These are phyloP conservation scores for Metopolophium dirhodum DNA, from an alignment of 1,140 invertebrate genomes.

Conservation along the genomic window DNA sequence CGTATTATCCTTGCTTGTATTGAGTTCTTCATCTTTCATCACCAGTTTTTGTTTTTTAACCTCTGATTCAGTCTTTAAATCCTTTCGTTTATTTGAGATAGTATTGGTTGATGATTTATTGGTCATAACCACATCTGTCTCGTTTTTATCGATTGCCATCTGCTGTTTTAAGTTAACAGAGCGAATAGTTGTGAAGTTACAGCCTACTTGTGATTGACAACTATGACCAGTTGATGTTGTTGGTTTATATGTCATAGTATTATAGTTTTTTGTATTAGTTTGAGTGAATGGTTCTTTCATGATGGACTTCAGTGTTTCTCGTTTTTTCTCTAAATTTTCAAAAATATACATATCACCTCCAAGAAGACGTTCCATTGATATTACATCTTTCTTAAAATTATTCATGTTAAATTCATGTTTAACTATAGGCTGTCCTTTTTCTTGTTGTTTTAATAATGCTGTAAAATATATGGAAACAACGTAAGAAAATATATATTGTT, in stretches of 20 bases:
- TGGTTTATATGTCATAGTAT: no score
- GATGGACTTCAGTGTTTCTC: no score
- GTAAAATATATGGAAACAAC: neutral
- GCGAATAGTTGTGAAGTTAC: neutral
- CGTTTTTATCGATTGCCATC: neutral
- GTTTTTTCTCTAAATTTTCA: neutral
- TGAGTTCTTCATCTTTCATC: neutral
- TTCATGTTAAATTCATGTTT: neutral
- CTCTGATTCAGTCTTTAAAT: neutral
- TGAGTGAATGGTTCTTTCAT: neutral
- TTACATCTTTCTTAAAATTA: neutral
- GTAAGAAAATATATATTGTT: neutral
- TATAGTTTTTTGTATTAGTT: neutral
- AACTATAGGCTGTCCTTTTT: neutral
- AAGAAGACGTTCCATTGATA: neutral
- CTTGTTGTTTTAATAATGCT: neutral
- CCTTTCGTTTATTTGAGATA: neutral
- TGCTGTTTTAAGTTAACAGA: neutral
- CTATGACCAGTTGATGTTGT: neutral
- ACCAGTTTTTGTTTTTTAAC: conserved; percentile 11
- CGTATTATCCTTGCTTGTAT: no score
- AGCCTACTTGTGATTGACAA: neutral
- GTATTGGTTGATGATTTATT: neutral
- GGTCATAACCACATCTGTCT: neutral
- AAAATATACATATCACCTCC: neutral